Evolutionary conservation across 2,797 vertebrate genomes (phyloP), one percentile per base, ranked within the genome.

Genomic region (Rhodeus uyekii): DNA sequence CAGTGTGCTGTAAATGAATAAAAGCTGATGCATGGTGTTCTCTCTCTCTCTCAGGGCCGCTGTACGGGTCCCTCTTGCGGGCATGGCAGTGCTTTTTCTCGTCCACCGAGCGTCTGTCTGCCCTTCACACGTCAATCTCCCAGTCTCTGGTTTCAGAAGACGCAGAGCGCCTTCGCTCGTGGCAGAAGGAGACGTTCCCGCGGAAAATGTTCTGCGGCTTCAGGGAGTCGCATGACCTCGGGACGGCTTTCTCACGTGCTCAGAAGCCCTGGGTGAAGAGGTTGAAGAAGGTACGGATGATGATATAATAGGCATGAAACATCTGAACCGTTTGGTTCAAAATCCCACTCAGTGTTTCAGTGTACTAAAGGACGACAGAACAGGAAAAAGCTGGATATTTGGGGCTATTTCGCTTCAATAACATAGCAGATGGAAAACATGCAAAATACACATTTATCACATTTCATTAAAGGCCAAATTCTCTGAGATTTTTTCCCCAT

Each of bases 221-320:
- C 86, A 90, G 63, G 12, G 93, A 93, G 85, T 94, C 93, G 78
- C 87, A 95, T 19, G 90, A 91, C 19, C 91, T 91, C 81, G 89
- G 90, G 42, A 90, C 87, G 0, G 94, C 92, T 53, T 94, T 92
- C 79, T 87, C 90, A n/a, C 90, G 88, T 6, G 93, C 92, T 1
- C 93, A 93, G 89, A 96, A 94, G 83, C 95, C 95, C 72, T 93
- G 94, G 91, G 81, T 92, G 61, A 94, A 94, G 89, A 95, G 94
- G 88, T 68, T 96, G 71, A 89, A 89, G 18, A 93, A 93, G 89
- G 92, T 92, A 1, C 18, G 24, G 18, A 46, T 1, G 4, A 18
- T 27, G 1, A 39, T n/a, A 24, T 64, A 19, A 29, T 8, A 69
- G 16, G 16, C 2, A 4, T 24, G 24, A 32, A 46, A 18, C 9